Base-by-base conservation (phyloP, 2,113 vertebrate genomes). In the Oncorhynchus mykiss region DNA sequence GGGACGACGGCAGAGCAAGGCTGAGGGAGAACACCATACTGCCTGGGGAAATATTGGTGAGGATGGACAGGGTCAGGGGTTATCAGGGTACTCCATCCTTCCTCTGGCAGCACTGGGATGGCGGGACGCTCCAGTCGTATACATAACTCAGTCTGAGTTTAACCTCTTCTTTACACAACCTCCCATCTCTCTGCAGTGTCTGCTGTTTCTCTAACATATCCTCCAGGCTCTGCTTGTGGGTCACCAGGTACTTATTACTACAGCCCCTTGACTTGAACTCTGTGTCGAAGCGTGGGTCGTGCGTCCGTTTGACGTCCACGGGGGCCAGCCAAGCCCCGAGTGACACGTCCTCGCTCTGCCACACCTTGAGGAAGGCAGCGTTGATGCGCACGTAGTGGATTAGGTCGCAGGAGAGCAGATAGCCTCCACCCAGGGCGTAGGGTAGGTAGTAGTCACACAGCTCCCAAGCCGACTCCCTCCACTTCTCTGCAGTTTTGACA, bases 171-270 rank as follows among this genome's bases (percentile, higher is more conserved):
- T 94, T 94, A 71, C 98, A 99, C 3, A 99, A 93, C 70, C 81
- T 93, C 1, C 97, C 96, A 0, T 97, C 94, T 0, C 86, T 94
- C 18, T 93, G 92, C 86, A 99, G 89, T 1, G 92, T 97, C 88
- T 95, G 96, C 62, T 98, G 96, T 80, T 99, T 99, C 75, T 98
- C 97, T 89, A 97, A 82, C 97, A 99, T 99, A 90, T 99, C 98
- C 91, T 99, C 96, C 66, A 96, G 92, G 90, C 96, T 99, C 89
- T 99, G 98, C 90, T 99, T 99, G 78, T 99, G 98, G 0, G 96
- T 99, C 76, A 99, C 96, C 76, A 99, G 80, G 79, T 98, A 98
- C 70, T 96, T 96, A 81, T 99, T 98, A 90, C 84, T 98, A 93
- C 98, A 99, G 24, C 98, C 98, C 0, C 98, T 94, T 0, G 98